Evolutionary conservation across 2,113 vertebrate species (phyloP), one percentile per base, ranked within the genome.

Genomic region (Scomber japonicus): DNA sequence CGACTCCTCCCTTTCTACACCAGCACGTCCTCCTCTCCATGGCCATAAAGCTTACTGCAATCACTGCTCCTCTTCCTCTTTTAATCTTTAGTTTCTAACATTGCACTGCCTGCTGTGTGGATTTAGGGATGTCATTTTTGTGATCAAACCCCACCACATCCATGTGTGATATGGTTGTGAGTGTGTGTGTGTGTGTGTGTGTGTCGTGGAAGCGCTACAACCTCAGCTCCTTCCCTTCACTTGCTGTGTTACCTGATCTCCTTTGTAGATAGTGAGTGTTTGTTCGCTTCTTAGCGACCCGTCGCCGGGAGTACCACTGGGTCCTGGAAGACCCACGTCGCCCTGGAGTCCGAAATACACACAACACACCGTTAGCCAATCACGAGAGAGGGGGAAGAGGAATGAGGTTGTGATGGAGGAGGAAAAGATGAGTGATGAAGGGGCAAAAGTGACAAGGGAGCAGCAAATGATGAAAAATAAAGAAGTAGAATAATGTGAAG

Each of bases 221-320:
- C 80, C 68, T 88, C 82, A 27, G 78, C 63, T 80, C 46, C 63
- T 75, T 61, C 55, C 77, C 75, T 87, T 88, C 77, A 83, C 75
- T 78, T 60, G 80, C 78, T 76, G 71, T 78, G 89, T 95, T 94
- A 96, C 95, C 95, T 94, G 95, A 62, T 94, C 93, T 95, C 95
- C 95, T 95, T 95, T 95, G 94, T 95, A 93, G 92, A 95, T 94
- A 74, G 92, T 94, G 91, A 94, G 88, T 56, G 88, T 83, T 85
- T 83, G 66, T 71, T 89, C 89, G 70, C 83, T 88, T 61, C 59
- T 91, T 54, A 90, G 88, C 44, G 89, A 87, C 50, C 81, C 87
- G 68, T 90, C 92, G 14, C 93, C 92, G 11, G 93, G 94, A 75
- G 89, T 85, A 62, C 95, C 95, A 45, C 91, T 92, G 62, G 85